These are phyloP conservation scores for Drosophila prolongata DNA, from an alignment of 2,888 invertebrate species.

Conservation along the genomic window DNA sequence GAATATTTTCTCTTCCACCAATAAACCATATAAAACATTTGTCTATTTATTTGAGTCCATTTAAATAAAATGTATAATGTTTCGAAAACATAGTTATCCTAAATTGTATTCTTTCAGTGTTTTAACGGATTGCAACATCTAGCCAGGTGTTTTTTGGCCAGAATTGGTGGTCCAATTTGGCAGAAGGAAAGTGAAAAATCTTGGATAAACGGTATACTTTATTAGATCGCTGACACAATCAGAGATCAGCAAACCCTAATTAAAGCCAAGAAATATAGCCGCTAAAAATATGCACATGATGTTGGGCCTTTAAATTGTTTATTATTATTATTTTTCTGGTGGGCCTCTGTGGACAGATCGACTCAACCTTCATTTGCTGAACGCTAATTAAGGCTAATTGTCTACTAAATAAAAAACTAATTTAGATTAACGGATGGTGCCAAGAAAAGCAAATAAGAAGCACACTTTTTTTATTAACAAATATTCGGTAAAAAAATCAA, in stretches of 20 bases:
- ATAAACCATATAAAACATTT: too few relatives aligned
- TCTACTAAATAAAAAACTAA: slow-evolving; percentile 3
- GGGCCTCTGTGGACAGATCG: neutral
- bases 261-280: slow-evolving; percentile 12
- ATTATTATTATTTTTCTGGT: neutral
- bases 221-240: slow-evolving; percentile 4
- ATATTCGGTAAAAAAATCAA: too few relatives aligned
- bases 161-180: slow-evolving; percentile 6
- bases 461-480: slow-evolving; percentile 21
- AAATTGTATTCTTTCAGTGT: slow-evolving; percentile 1
- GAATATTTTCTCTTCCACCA: too few relatives aligned
- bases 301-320: neutral
- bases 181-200: slow-evolving; percentile 25
- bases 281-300: slow-evolving; percentile 7
- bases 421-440: slow-evolving; percentile 3
- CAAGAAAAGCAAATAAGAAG: slow-evolving; percentile 9
- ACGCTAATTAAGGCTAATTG: slow-evolving; percentile 28
- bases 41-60: too few relatives aligned
- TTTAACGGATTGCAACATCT: slow-evolving; percentile 7
- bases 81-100: too few relatives aligned
- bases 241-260: slow-evolving; percentile 16
- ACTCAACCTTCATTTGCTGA: slow-evolving; percentile 12
- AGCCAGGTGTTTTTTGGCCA: slow-evolving; percentile 31
- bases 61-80: too few relatives aligned
- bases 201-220: slow-evolving; percentile 10